Evolutionary conservation across 2,797 vertebrate species (phyloP).

Genomic region (Notoglanidium macrostoma): DNA sequence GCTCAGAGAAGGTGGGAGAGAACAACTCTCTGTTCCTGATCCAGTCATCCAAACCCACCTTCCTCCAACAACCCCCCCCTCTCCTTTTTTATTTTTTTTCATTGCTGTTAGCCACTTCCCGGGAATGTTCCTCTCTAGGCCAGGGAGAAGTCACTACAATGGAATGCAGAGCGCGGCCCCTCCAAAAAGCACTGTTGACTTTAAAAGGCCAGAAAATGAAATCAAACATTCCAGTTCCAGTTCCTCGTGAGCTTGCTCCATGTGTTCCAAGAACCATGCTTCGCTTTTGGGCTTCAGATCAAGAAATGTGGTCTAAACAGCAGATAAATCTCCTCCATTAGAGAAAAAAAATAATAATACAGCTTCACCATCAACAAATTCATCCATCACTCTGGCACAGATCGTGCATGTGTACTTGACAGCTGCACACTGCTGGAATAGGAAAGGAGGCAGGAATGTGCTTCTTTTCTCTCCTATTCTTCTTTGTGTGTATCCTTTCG

Average conservation of each 20-base stretch:
- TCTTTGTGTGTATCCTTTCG: slow-evolving; percentile 48
- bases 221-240: slow-evolving; percentile 29
- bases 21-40: slow-evolving; percentile 34
- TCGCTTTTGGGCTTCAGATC: neutral
- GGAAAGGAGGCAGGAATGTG: neutral
- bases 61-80: neutral
- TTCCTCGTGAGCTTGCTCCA: neutral
- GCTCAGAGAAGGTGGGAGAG: slow-evolving; percentile 42
- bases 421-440: slow-evolving; percentile 21
- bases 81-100: slow-evolving; percentile 25
- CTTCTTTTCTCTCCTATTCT: slow-evolving; percentile 27
- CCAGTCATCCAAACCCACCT: slow-evolving; percentile 29
- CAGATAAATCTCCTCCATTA: neutral
- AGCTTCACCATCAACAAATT: slow-evolving; percentile 9
- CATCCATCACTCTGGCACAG: slow-evolving; percentile 9
- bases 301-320: slow-evolving; percentile 15
- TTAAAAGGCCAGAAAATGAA: slow-evolving; percentile 73
- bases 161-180: slow-evolving; percentile 72
- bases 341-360: neutral
- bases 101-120: slow-evolving; percentile 73
- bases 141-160: slow-evolving; percentile 74
- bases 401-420: slow-evolving; percentile 19
- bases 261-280: neutral
- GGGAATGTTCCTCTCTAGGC: slow-evolving; percentile 73
- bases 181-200: slow-evolving; percentile 72